These are phyloP conservation scores for Cyanoderma ruficeps DNA, from an alignment of 2,113 vertebrate species.

Conservation along the genomic window DNA sequence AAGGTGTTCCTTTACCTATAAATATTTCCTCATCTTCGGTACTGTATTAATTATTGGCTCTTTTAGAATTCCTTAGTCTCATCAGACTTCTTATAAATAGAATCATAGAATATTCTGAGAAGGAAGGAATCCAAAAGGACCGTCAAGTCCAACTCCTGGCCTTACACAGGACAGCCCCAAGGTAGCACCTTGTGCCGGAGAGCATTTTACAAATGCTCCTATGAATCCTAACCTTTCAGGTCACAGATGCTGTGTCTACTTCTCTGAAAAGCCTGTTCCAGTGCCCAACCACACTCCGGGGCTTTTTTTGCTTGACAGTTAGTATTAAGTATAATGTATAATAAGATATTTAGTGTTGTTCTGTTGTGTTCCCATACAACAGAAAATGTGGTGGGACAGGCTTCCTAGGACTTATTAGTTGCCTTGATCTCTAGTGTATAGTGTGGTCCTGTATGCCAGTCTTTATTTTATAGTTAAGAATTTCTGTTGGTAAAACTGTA, in stretches of 20 bases:
- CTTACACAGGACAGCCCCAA: not conserved
- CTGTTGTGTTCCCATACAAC: not conserved
- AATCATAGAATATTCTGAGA: not conserved
- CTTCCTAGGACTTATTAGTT: not conserved
- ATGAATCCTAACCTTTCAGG: not conserved
- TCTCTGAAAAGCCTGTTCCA: not conserved
- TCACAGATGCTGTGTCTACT: not conserved
- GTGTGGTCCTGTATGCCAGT: rapidly evolving
- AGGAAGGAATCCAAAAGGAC: not conserved
- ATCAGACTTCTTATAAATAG: not conserved
- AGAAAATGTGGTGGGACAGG: not conserved
- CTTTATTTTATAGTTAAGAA: not conserved
- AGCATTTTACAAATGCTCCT: not conserved
- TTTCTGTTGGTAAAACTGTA: not conserved
- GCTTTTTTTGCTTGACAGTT: not conserved
- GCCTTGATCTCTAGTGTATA: not conserved
- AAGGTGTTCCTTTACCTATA: not conserved
- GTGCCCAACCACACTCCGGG: not conserved
- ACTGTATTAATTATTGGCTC: not conserved
- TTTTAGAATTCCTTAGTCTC: not conserved
- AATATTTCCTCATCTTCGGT: not conserved
- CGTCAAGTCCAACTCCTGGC: not conserved
- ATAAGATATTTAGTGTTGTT: not conserved
- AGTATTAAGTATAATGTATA: no score
- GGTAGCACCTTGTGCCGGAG: no score